Percentiles rank a stretch among this genome's conserved stretches.
phyloP scores from a whole-genome alignment of 1,140 invertebrate species.

The Atopsyche davidsoni region DNA sequence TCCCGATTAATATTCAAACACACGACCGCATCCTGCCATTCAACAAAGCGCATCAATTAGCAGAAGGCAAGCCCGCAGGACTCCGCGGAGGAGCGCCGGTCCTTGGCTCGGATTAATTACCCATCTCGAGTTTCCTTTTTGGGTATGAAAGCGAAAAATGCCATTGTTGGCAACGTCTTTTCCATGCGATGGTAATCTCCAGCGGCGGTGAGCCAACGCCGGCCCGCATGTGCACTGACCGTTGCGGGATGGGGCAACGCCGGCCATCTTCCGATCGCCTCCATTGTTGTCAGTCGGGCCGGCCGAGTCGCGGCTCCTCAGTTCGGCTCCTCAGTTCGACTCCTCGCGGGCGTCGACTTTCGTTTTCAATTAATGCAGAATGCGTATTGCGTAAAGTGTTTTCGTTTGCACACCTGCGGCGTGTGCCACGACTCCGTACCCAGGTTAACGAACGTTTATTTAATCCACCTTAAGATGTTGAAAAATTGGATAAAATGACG shows the following conservation, averaged over 20 bases:
- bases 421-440: no score
- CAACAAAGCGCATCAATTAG: no score
- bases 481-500: no score
- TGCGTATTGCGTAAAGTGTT: slow-evolving; percentile 11
- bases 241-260: slow-evolving; percentile 24
- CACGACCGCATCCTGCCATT: no score
- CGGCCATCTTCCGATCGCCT: slow-evolving; percentile 20
- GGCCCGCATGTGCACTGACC: slow-evolving; percentile 29
- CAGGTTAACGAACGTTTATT: no score
- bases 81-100: no score
- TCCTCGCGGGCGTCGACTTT: slow-evolving; percentile 14
- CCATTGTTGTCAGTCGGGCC: slow-evolving; percentile 25
- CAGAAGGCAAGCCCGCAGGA: no score
- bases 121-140: slow-evolving; percentile 5
- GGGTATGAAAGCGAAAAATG: slow-evolving; percentile 5
- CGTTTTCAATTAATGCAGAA: slow-evolving; percentile 4
- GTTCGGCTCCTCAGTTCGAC: not conserved
- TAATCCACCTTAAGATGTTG: no score
- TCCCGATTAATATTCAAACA: no score
- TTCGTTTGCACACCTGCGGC: no score
- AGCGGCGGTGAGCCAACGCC: slow-evolving; percentile 21
- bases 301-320: not conserved
- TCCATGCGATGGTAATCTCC: slow-evolving; percentile 13
- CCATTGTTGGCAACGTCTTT: not conserved
- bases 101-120: not conserved